Evolutionary conservation across 1,140 invertebrate species (phyloP), one percentile per base, ranked within the genome.

Genomic region (Procambarus virginalis): DNA sequence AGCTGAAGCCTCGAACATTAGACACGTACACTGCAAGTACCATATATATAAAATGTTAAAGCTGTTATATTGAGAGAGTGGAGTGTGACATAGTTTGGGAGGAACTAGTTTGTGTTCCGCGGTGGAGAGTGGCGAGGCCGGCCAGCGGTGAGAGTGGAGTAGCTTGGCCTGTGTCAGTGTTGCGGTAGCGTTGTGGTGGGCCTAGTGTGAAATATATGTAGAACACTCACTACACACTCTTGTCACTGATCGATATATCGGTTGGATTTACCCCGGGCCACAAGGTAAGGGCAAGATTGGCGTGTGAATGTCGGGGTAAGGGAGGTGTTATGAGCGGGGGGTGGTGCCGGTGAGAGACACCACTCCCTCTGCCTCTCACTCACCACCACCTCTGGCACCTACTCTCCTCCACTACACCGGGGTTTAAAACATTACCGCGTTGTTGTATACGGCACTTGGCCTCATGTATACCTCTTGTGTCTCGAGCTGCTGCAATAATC

Each of bases 51-150:
- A 45, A 22, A 2, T 70, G 2, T 46, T 20, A 75, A 10, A 82
- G 64, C 78, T 88, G 86, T 88, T 88, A 88, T 55, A 17, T 17
- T 70, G 20, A 45, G 46, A 82, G 22, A 34, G 68, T 45, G 55
- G 55, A 75, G 75, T 12, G 12, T 10, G 8, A 49, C 9, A 49
- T 2, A 20, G n/a, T 17, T 46, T 73, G 20, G 49, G 34, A 75
- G 86, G 86, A 45, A 88, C 86, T 88, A 88, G 78, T 88, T 88
- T 88, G 45, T 88, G 86, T 88, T 88, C 78, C 34, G 34, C 34
- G 34, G 34, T 34, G 34, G 34, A 34, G 34, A 34, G 34, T 34
- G 78, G 78, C 79, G 86, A 22, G 34, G 48, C 78, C 60, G 58
- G 78, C 79, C 86, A 70, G 17, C 14, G 20, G 46, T 48, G 17